These are phyloP conservation scores for Neofelis nebulosa DNA, from an alignment of 2,113 vertebrate species.

Conservation along the genomic window DNA sequence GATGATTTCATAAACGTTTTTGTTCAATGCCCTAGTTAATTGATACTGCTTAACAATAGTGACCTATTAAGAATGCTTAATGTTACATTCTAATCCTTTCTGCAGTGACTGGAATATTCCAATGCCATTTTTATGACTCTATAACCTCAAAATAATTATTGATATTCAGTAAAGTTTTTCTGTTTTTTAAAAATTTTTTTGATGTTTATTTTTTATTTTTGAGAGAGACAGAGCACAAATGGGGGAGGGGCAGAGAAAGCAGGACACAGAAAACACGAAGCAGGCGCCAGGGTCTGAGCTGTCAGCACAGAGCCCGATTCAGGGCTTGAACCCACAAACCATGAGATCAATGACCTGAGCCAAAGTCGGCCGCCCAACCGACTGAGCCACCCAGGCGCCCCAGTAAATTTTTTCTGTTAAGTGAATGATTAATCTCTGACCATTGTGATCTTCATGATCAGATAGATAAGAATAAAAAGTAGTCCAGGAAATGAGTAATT, in stretches of 20 bases:
- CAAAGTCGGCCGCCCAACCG: too few species aligned
- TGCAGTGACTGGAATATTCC: not conserved
- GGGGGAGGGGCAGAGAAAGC: too few species aligned
- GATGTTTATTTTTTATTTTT: too few species aligned
- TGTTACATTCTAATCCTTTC: not conserved
- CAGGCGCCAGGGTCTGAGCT: too few species aligned
- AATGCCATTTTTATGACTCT: not conserved
- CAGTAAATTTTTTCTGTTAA: not conserved
- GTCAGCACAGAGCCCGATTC: too few species aligned
- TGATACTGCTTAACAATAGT: not conserved
- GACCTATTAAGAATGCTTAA: not conserved
- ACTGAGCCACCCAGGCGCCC: too few species aligned
- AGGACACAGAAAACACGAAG: too few species aligned
- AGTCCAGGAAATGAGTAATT: constrained; percentile 19
- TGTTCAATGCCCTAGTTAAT: not conserved
- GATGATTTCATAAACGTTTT: not conserved
- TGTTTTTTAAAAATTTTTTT: too few species aligned
- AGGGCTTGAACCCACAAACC: too few species aligned
- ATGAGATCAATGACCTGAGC: too few species aligned
- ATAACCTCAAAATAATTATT: not conserved
- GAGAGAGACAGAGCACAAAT: too few species aligned
- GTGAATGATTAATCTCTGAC: not conserved
- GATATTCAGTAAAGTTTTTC: not conserved
- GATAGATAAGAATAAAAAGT: not conserved
- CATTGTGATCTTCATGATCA: not conserved